phyloP scores from a whole-genome alignment of 2,113 vertebrate genomes.

The Hirundichthys speculiger region DNA sequence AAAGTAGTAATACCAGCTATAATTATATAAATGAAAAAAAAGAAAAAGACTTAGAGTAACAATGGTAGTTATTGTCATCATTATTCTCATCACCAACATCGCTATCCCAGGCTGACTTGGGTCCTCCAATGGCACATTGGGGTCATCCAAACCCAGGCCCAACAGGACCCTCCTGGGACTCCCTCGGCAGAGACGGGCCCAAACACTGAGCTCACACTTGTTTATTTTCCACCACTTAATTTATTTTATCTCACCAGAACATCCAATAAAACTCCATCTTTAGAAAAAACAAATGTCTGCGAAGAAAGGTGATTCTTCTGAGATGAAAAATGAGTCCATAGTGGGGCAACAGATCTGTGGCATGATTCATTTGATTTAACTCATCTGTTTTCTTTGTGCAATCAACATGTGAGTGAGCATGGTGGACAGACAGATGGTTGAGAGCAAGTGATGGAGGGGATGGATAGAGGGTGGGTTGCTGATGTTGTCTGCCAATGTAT shows the following conservation, averaged over 20 bases:
- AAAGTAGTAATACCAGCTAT: too few species aligned
- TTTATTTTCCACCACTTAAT: constrained; percentile 24
- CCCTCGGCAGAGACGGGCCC: too few species aligned
- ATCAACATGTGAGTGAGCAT: constrained; percentile 58
- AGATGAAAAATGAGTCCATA: constrained; percentile 17
- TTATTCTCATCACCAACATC: too few species aligned
- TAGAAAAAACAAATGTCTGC: constrained; percentile 42
- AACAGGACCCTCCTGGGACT: too few species aligned
- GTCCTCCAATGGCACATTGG: too few species aligned
- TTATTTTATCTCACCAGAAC: constrained; percentile 4
- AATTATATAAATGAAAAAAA: too few species aligned
- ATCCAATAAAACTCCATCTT: constrained; percentile 50
- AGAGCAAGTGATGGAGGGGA: constrained; percentile 25
- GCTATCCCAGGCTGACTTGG: too few species aligned
- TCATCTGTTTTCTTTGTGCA: constrained; percentile 64
- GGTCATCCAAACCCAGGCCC: too few species aligned
- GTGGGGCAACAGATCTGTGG: constrained; percentile 48
- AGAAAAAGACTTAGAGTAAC: too few species aligned
- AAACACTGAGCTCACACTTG: background rate
- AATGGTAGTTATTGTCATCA: too few species aligned
- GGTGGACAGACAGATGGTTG: constrained; percentile 51
- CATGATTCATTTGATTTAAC: constrained; percentile 63
- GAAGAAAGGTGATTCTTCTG: constrained; percentile 10
- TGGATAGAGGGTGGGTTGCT: constrained; percentile 13
- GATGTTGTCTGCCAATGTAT: constrained; percentile 82